These are phyloP conservation scores for Machaerirhynchus nigripectus DNA, from an alignment of 2,113 vertebrate genomes.

Conservation along the genomic window DNA sequence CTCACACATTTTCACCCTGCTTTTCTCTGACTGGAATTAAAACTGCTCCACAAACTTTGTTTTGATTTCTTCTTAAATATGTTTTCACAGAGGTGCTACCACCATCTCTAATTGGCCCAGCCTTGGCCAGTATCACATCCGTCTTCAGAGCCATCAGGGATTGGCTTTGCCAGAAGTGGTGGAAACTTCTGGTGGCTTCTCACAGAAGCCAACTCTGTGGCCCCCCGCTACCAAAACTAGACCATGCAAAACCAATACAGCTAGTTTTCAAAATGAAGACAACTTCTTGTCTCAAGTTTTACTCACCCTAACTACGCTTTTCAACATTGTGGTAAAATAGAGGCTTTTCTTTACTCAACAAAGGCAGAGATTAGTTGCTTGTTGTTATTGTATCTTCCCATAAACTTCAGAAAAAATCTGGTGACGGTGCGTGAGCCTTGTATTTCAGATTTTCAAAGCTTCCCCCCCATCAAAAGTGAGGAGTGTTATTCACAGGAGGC, in stretches of 20 bases:
- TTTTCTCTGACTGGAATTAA: background rate
- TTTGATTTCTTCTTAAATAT: background rate
- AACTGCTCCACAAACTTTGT: background rate
- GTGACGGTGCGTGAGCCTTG: background rate
- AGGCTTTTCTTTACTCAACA: no score
- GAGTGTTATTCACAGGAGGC: conserved; percentile 44
- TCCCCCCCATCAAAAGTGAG: background rate
- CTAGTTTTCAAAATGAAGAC: background rate
- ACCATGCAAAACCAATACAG: background rate
- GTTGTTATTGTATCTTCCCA: background rate
- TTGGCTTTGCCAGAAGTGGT: background rate
- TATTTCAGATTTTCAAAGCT: conserved; percentile 23
- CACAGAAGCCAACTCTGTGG: background rate
- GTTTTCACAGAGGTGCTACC: background rate
- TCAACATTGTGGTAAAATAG: background rate
- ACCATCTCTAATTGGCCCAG: background rate
- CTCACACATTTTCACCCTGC: background rate
- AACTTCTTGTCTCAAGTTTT: background rate
- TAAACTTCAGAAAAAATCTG: conserved; percentile 27
- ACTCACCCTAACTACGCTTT: rapidly evolving
- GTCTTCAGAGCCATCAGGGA: background rate
- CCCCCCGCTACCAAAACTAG: background rate
- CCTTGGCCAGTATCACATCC: no score
- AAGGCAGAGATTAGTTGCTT: background rate
- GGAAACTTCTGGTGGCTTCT: background rate